phyloP scores from a whole-genome alignment of 2,113 vertebrate genomes.

The Puffinus mauretanicus region DNA sequence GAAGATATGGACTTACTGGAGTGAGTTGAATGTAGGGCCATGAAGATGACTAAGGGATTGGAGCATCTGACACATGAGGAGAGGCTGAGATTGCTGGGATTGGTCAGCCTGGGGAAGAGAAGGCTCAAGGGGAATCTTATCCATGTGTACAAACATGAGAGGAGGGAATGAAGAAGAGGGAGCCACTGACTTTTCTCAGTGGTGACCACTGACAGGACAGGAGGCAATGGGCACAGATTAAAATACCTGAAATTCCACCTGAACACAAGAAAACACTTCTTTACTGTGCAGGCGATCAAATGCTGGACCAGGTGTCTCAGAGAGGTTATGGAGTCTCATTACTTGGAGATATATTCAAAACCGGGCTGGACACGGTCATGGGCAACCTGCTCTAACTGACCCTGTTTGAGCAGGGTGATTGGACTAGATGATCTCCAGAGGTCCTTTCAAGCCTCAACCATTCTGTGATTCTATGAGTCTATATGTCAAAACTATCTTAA shows the following conservation, averaged over 20 bases:
- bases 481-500: background rate
- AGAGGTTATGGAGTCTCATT: background rate
- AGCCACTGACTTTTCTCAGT: background rate
- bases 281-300: background rate
- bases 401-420: background rate
- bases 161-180: background rate
- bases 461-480: background rate
- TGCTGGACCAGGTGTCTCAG: rapidly evolving
- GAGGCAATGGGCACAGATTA: background rate
- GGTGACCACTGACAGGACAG: background rate
- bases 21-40: background rate
- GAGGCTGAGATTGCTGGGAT: background rate
- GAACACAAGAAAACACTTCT: background rate
- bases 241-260: background rate
- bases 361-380: background rate
- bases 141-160: background rate
- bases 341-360: background rate
- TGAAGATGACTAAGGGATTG: background rate
- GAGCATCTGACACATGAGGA: background rate
- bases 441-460: background rate
- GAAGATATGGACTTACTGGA: background rate
- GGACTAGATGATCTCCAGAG: background rate
- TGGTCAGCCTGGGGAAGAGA: background rate
- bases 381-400: background rate
- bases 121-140: background rate